Conservation (phyloP, 2,888 invertebrate species). For the Leucania comma region DNA sequence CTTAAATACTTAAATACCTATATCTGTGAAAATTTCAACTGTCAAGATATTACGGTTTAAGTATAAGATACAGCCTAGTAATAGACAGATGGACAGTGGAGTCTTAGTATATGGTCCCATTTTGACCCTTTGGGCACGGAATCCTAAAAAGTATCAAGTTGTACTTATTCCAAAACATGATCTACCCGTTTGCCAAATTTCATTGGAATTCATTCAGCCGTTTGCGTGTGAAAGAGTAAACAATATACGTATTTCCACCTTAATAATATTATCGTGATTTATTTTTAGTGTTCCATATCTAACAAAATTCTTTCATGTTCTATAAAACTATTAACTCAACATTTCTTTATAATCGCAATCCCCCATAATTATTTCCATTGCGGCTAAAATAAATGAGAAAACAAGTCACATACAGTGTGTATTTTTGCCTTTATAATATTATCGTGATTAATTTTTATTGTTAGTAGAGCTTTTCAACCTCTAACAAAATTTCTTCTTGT, state of each 20-base stretch:
- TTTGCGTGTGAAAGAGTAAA: neutral
- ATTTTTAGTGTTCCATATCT: neutral
- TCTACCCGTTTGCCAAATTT: neutral
- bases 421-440: neutral
- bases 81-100: no score
- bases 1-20: no score
- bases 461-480: neutral
- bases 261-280: neutral
- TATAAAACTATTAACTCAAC: neutral
- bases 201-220: neutral
- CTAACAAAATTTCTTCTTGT: no score
- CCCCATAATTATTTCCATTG: constrained; percentile 3
- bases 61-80: no score
- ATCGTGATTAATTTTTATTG: neutral
- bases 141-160: neutral
- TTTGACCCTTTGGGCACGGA: no score
- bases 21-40: no score
- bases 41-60: no score
- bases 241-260: neutral
- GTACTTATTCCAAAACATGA: neutral
- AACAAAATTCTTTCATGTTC: no score
- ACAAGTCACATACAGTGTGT: neutral
- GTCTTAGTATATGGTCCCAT: no score
- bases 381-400: constrained; percentile 21
- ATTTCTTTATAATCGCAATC: neutral